These are phyloP conservation scores for Melanogrammus aeglefinus DNA, from an alignment of 2,797 vertebrate species.

Conservation along the genomic window DNA sequence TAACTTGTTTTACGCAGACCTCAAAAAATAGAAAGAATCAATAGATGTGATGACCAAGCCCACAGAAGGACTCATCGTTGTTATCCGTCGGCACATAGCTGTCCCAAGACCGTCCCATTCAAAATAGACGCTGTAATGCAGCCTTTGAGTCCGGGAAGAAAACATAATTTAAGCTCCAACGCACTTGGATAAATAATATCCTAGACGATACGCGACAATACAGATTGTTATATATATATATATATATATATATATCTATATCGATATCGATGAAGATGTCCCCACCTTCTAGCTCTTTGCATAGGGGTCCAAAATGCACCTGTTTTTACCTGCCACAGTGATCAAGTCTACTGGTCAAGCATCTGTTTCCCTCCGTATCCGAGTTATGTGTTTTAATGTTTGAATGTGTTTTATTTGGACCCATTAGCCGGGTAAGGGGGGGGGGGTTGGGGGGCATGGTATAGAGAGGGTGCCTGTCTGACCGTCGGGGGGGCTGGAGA, in stretches of 20 bases:
- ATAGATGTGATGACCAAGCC: neutral
- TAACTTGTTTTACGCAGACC: neutral
- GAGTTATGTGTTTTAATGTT: too few relatives aligned
- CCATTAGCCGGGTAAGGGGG: neutral
- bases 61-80: neutral
- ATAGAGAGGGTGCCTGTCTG: constrained; percentile 40
- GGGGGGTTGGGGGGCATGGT: too few relatives aligned
- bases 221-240: too few relatives aligned
- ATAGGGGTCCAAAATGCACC: neutral
- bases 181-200: neutral
- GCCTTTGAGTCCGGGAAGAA: neutral
- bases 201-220: too few relatives aligned
- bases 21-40: neutral
- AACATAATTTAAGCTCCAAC: neutral
- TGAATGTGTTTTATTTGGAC: too few relatives aligned
- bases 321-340: too few relatives aligned
- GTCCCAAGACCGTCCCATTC: constrained; percentile 1
- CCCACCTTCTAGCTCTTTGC: too few relatives aligned
- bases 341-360: too few relatives aligned
- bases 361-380: too few relatives aligned
- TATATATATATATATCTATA: too few relatives aligned
- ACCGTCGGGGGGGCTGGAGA: constrained; percentile 81
- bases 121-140: neutral
- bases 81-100: neutral
- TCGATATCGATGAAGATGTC: neutral